Conservation (phyloP, 35 echinoderm and acorn worm genomes). For the Holothuria glaberrima region DNA sequence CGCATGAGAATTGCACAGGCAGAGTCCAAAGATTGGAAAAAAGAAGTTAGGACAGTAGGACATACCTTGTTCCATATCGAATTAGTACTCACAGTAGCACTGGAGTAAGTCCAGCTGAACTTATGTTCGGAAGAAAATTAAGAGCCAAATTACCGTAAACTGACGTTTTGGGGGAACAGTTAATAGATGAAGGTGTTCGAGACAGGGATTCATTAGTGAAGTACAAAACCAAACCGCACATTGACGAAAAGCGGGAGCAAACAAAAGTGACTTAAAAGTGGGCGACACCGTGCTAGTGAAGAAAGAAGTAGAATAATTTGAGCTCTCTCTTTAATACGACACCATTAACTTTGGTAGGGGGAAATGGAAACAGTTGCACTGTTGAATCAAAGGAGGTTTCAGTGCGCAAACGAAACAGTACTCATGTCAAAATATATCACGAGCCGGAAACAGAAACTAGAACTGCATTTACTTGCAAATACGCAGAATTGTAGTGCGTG, state of each 20-base stretch:
- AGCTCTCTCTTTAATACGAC: constrained; percentile 18
- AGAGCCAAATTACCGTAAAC: constrained; percentile 61
- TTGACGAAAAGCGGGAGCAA: constrained; percentile 45
- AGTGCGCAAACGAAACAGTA: constrained; percentile 36
- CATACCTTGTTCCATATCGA: constrained; percentile 61
- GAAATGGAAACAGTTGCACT: constrained; percentile 43
- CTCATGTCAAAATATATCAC: constrained; percentile 6
- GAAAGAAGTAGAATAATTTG: constrained; percentile 38
- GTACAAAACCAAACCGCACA: constrained; percentile 47
- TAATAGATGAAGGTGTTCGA: constrained; percentile 14
- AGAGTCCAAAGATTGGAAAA: constrained; percentile 69
- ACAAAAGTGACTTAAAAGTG: constrained; percentile 3
- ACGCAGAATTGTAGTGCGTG: no score
- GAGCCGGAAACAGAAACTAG: neutral
- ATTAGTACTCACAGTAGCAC: constrained; percentile 60
- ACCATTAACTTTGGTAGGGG: constrained; percentile 28
- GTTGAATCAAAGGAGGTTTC: constrained; percentile 38
- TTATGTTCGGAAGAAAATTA: constrained; percentile 64
- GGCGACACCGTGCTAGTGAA: constrained; percentile 45
- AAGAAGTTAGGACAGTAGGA: constrained; percentile 48
- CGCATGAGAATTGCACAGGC: constrained; percentile 39
- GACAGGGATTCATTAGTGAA: neutral
- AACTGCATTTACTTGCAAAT: no score
- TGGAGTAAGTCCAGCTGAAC: constrained; percentile 53
- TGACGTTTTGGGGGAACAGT: neutral